Conservation (phyloP, 30 jellyfish, hydroid and myxozoan species). For the Pseudorhiza aurosa region DNA sequence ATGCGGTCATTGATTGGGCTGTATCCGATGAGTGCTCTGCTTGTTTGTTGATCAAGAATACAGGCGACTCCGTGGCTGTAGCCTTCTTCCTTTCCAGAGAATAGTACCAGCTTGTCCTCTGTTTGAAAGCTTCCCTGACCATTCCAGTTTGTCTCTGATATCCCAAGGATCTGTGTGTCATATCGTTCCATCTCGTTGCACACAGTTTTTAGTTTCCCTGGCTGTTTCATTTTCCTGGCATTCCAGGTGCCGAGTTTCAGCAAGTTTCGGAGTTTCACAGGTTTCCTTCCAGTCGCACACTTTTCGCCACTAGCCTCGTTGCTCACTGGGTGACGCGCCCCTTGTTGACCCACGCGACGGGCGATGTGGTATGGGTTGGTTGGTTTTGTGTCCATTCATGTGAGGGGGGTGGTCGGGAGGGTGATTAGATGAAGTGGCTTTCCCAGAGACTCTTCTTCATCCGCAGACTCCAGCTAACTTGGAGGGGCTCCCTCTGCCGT, state of each 20-base stretch:
- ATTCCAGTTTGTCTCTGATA: slow-evolving; percentile 23
- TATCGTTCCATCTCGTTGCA: slow-evolving; percentile 15
- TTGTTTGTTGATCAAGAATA: background rate
- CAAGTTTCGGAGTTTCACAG: background rate
- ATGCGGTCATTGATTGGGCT: background rate
- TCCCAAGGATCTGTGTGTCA: slow-evolving; percentile 4
- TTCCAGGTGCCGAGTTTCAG: slow-evolving; percentile 30
- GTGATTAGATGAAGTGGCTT: background rate
- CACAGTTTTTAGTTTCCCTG: slow-evolving; percentile 8
- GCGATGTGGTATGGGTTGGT: slow-evolving; percentile 51
- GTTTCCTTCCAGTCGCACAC: slow-evolving; percentile 21
- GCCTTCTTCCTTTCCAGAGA: slow-evolving; percentile 5
- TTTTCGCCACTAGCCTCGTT: slow-evolving; percentile 21
- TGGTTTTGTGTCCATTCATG: background rate
- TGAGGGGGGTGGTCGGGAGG: background rate
- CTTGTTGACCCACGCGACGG: slow-evolving; percentile 63
- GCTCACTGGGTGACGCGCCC: slow-evolving; percentile 3
- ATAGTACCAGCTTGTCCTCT: background rate
- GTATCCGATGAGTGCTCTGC: background rate
- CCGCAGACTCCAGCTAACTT: slow-evolving; percentile 28
- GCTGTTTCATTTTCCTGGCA: slow-evolving; percentile 23
- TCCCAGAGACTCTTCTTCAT: slow-evolving; percentile 8
- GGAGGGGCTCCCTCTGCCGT: background rate
- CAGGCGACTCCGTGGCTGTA: slow-evolving; percentile 1
- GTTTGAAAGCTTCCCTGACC: slow-evolving; percentile 2